These are phyloP conservation scores for Neosalanx taihuensis DNA, from an alignment of 2,797 vertebrate genomes.

Conservation along the genomic window DNA sequence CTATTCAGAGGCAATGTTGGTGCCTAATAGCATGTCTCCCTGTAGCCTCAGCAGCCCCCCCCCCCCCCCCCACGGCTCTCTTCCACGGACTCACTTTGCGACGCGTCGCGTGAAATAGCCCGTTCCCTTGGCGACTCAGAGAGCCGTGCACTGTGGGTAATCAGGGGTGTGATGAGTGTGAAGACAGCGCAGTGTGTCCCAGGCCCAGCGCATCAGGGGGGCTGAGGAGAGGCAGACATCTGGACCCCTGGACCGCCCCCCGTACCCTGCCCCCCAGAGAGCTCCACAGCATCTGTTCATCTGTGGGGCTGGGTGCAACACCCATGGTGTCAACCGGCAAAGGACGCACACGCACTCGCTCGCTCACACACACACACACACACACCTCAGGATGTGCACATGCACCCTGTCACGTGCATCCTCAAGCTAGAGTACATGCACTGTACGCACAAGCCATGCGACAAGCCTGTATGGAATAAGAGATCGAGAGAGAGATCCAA, in stretches of 20 bases:
- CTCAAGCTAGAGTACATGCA: constrained; percentile 10
- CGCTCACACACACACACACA: not conserved
- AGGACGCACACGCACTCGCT: constrained; percentile 44
- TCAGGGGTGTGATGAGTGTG: constrained; percentile 77
- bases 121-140: constrained; percentile 64
- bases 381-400: not conserved
- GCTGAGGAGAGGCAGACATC: constrained; percentile 59
- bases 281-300: constrained; percentile 85
- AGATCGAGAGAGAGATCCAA: constrained; percentile 50
- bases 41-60: not conserved
- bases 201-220: constrained; percentile 62
- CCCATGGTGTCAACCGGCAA: constrained; percentile 86
- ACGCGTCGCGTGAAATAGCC: not conserved
- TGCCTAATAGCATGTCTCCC: not conserved
- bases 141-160: constrained; percentile 69
- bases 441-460: constrained; percentile 29
- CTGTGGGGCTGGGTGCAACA: constrained; percentile 80
- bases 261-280: constrained; percentile 75
- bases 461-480: too few relatives aligned
- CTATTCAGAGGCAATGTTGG: not conserved
- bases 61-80: not conserved
- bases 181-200: constrained; percentile 78
- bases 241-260: constrained; percentile 79
- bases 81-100: too few relatives aligned
- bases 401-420: not conserved